phyloP scores from a whole-genome alignment of 2,888 invertebrate species.

The Mimumesa dahlbomi region DNA sequence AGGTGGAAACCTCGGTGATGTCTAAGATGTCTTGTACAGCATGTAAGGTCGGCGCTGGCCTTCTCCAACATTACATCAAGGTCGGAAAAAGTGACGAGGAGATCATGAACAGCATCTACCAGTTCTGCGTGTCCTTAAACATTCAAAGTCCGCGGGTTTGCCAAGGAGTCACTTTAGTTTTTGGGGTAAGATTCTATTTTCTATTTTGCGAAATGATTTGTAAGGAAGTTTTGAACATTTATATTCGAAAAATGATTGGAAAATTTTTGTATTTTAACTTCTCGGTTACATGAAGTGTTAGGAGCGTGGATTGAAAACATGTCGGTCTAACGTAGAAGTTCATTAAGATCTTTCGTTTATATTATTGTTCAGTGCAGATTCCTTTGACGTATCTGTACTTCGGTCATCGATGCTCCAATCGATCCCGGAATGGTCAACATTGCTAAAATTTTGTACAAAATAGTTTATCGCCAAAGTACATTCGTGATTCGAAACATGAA shows the following conservation, averaged over 20 bases:
- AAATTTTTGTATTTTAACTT: neutral
- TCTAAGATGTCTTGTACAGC: constrained; percentile 95
- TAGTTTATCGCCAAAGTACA: too few species aligned
- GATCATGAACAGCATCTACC: constrained; percentile 91
- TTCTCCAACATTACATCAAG: constrained; percentile 92
- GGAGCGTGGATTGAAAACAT: too few species aligned
- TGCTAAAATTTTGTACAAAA: too few species aligned
- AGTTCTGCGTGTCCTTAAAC: constrained; percentile 92
- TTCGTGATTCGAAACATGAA: too few species aligned
- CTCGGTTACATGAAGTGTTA: neutral
- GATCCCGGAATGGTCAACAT: too few species aligned
- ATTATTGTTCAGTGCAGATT: too few species aligned
- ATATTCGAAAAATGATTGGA: too few species aligned
- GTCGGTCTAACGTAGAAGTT: too few species aligned
- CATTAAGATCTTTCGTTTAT: too few species aligned
- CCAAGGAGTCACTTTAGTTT: constrained; percentile 91
- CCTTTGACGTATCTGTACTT: too few species aligned
- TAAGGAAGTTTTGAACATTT: too few species aligned
- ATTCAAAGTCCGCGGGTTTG: constrained; percentile 94
- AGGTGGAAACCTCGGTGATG: constrained; percentile 95
- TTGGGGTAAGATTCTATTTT: constrained; percentile 84
- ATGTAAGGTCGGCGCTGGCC: constrained; percentile 91
- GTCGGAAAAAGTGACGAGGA: constrained; percentile 92
- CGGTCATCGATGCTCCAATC: too few species aligned
- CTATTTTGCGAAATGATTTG: neutral